Evolutionary conservation across 2,797 vertebrate species (phyloP), one percentile per base, ranked within the genome.

Genomic region (Chaetophractus vellerosus): DNA sequence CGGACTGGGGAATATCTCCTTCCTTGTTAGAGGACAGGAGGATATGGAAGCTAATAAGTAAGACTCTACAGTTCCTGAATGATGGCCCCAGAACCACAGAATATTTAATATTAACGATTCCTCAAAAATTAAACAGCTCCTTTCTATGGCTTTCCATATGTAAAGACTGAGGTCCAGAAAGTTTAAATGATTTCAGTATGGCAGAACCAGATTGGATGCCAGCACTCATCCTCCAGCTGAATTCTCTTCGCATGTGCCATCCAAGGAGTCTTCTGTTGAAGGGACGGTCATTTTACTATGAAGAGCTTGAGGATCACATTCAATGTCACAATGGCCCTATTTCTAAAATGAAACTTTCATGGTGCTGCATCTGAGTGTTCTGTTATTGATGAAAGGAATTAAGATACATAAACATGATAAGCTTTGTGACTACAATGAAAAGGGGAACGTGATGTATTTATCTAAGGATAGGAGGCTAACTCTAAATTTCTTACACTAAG

Each of bases 321-420:
- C 74, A 87, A 33, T 64, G 36, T 89, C 69, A 80, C 6, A 2
- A 9, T 57, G 28, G 31, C 57, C 55, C 69, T 76, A 14, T 87
- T 75, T 91, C 87, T 85, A 88, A 88, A 85, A 72, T 26, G n/a
- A 16, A 88, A 18, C 2, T 50, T 84, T 52, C 33, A 78, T 3
- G 76, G 23, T 38, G 8, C 15, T 72, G 1, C 18, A 71, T 31
- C 66, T 74, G 45, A 52, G 41, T 36, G 15, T 63, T 93, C 19
- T 90, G 2, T 38, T 36, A 55, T 81, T 24, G 75, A 6, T 45
- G 36, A 96, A 50, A 33, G n/a, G 50, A 41, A 79, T 23, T 31
- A 80, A 81, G 8, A 61, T 28, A 69, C 19, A 57, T 23, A 68
- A 68, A 80, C 90, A 90, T 33, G 8, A 72, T 61, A 86, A 55